phyloP scores from a whole-genome alignment of 1,140 invertebrate species.

The Cyclargus thomasi region DNA sequence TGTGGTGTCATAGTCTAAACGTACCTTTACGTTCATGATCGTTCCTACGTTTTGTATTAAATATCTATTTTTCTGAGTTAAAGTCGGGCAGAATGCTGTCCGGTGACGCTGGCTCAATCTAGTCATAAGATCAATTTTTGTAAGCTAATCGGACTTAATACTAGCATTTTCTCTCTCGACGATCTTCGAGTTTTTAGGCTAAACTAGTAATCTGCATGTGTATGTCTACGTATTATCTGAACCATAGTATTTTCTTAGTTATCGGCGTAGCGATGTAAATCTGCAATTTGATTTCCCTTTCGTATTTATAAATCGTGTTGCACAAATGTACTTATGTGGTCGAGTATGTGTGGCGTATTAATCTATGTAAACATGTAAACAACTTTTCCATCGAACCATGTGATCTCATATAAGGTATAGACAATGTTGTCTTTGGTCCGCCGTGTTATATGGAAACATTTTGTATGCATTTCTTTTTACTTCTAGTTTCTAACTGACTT shows the following conservation, averaged over 20 bases:
- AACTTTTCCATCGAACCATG: slow-evolving; percentile 49
- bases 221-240: slow-evolving; percentile 49
- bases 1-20: too few relatives aligned
- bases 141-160: slow-evolving; percentile 60
- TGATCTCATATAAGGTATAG: slow-evolving; percentile 57
- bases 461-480: slow-evolving; percentile 8
- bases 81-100: slow-evolving; percentile 48
- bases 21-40: slow-evolving; percentile 40
- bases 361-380: slow-evolving; percentile 35
- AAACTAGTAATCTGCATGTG: slow-evolving; percentile 52
- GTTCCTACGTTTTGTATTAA: slow-evolving; percentile 67
- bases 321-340: slow-evolving; percentile 70
- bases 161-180: slow-evolving; percentile 52
- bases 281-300: slow-evolving; percentile 52
- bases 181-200: slow-evolving; percentile 59
- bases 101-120: slow-evolving; percentile 71
- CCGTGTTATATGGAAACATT: slow-evolving; percentile 31
- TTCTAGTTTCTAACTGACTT: background rate
- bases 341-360: slow-evolving; percentile 36
- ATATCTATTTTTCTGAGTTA: slow-evolving; percentile 60
- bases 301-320: slow-evolving; percentile 64
- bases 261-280: slow-evolving; percentile 41
- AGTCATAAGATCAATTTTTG: slow-evolving; percentile 71
- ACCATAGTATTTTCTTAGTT: slow-evolving; percentile 48
- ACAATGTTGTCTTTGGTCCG: slow-evolving; percentile 30